These are phyloP conservation scores for Zophobas atratus DNA, from an alignment of 1,140 invertebrate genomes.

Conservation along the genomic window DNA sequence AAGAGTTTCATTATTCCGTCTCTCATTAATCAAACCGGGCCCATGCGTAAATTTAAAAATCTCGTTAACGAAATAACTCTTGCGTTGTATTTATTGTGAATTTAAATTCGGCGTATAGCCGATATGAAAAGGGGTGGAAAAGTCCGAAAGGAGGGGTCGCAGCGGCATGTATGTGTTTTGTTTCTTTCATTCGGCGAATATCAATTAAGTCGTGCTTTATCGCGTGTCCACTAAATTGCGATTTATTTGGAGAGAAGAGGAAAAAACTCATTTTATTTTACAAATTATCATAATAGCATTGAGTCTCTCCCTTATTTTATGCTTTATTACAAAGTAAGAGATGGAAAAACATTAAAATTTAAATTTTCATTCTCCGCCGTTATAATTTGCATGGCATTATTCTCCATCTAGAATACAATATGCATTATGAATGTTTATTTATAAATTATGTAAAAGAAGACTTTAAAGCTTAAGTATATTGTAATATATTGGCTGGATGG, in stretches of 20 bases:
- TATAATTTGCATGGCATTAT: constrained; percentile 66
- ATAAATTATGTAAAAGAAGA: constrained; percentile 67
- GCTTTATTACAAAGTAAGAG: constrained; percentile 53
- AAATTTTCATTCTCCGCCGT: constrained; percentile 65
- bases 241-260: constrained; percentile 35
- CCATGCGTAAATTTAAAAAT: constrained; percentile 61
- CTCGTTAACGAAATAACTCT: constrained; percentile 65
- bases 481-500: constrained; percentile 44
- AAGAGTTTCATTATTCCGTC: constrained; percentile 62
- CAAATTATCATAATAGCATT: constrained; percentile 48
- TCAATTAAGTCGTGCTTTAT: constrained; percentile 36
- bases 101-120: constrained; percentile 56
- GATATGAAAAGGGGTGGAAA: constrained; percentile 41
- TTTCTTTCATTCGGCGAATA: constrained; percentile 27
- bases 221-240: constrained; percentile 42
- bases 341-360: constrained; percentile 63
- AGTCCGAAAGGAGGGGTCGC: constrained; percentile 30
- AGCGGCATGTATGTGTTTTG: constrained; percentile 24
- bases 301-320: constrained; percentile 49
- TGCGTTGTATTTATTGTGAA: constrained; percentile 64
- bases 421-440: constrained; percentile 68
- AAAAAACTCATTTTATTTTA: constrained; percentile 44
- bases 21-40: constrained; percentile 60
- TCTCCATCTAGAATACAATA: constrained; percentile 61
- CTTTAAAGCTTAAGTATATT: constrained; percentile 54